A percentile compares a stretch with the other conserved stretches of the same genome.
These are phyloP conservation scores for Syritta pipiens DNA, from an alignment of 2,888 invertebrate genomes.

Conservation along the genomic window DNA sequence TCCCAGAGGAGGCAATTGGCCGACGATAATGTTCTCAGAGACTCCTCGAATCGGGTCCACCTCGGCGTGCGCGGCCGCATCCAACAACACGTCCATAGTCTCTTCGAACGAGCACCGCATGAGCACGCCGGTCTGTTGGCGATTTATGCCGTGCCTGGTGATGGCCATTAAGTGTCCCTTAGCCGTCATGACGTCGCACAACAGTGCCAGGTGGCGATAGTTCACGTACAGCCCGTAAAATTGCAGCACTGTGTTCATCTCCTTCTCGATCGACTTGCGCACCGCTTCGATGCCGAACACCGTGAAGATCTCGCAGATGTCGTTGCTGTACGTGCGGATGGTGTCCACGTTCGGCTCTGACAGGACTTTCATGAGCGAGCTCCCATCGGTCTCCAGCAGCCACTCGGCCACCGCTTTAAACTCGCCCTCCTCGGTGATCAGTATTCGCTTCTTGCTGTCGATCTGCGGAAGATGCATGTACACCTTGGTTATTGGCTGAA, in stretches of 20 bases:
- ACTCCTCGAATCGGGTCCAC: conserved; percentile 97
- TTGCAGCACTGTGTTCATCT: conserved; percentile 98
- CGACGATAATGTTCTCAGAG: conserved; percentile 98
- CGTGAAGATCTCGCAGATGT: conserved; percentile 98
- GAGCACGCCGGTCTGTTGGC: conserved; percentile 95
- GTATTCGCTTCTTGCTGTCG: conserved; percentile 96
- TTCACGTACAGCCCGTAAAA: conserved; percentile 99
- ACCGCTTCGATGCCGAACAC: conserved; percentile 98
- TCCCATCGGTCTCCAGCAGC: conserved; percentile 98
- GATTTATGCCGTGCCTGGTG: conserved; percentile 98
- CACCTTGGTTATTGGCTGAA: conserved; percentile 95
- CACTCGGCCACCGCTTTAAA: conserved; percentile 98
- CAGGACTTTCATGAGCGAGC: conserved; percentile 95
- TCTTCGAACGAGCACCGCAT: conserved; percentile 99
- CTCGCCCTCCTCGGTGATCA: conserved; percentile 94
- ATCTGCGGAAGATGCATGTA: conserved; percentile 99
- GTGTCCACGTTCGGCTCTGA: conserved; percentile 97
- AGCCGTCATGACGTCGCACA: conserved; percentile 99
- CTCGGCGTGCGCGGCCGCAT: conserved; percentile 97
- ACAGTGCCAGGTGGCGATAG: conserved; percentile 96
- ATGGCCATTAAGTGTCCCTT: conserved; percentile 99
- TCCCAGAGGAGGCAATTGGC: conserved; percentile 95
- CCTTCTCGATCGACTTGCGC: conserved; percentile 97
- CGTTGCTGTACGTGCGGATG: conserved; percentile 98
- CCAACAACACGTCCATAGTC: conserved; percentile 95